Base-by-base conservation (phyloP, 2,888 invertebrate species). In the Pyrgus malvae region DNA sequence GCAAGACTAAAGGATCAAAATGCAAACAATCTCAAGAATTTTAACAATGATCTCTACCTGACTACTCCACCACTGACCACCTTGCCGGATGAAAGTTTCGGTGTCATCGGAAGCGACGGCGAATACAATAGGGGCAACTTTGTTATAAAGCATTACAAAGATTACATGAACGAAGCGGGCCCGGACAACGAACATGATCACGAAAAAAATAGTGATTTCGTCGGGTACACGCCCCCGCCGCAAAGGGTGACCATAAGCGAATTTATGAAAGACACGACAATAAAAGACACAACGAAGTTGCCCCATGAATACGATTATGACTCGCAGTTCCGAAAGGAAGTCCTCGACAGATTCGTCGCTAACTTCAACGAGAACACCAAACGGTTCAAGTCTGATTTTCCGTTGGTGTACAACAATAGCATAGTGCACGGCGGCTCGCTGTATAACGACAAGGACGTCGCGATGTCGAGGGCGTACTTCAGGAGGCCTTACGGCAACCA, bases 331-430 rank as follows among this genome's bases (percentile, higher is more conserved):
- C 77, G 77, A 1, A 80, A 78, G 61, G 81, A 84, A 8, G 68
- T 83, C 5, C 55, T 87, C 27, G 74, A 72, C 54, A 74, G 76
- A 37, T 88, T 87, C 59, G 79, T 86, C 1, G 80, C 85, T 27
- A 83, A 81, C 59, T 86, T 85, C 64, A 85, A 87, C 59, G 78
- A 78, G 60, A 78, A 87, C 64, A 81, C 78, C 33, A 83, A 82
- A 23, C 68, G 76, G 40, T 83, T 80, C 60, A 82, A 78, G 65
- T 78, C 76, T 0, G 78, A 83, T 56, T 86, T 83, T 33, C 89
- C 89, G 14, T 64, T 89, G 27, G 29, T 89, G 58, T 85, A 80
- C 61, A 88, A 89, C 62, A 85, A 68, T 31, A 85, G 80, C 44
- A 72, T 87, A 7, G 74, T 83, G 37, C 86, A 87, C 55, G 63